A percentile compares a stretch with the other conserved stretches of the same genome.
phyloP scores from a whole-genome alignment of 2,797 vertebrate genomes.

The Champsocephalus esox region DNA sequence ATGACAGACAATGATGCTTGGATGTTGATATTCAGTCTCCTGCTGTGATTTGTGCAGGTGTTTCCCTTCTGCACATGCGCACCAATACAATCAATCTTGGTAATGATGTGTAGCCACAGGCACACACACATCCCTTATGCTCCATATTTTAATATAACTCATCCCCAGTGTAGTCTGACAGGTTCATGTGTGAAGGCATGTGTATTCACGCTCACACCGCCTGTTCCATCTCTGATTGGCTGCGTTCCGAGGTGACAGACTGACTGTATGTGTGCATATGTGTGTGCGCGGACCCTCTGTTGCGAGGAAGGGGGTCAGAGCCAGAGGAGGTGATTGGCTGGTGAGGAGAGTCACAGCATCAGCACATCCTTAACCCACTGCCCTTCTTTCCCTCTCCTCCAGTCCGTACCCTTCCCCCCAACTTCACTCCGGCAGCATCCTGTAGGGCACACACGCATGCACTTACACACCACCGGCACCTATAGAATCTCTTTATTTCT shows the following conservation, averaged over 20 bases:
- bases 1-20: constrained; percentile 3
- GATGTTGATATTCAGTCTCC: constrained; percentile 4
- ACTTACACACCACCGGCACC: neutral
- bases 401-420: constrained; percentile 23
- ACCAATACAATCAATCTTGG: neutral
- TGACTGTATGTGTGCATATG: constrained; percentile 13
- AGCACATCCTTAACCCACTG: constrained; percentile 82
- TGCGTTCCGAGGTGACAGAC: constrained; percentile 40
- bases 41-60: constrained; percentile 49
- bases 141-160: neutral
- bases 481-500: constrained; percentile 17
- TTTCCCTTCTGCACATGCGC: constrained; percentile 14
- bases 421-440: constrained; percentile 47
- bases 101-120: neutral
- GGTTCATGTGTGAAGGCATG: constrained; percentile 24
- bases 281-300: constrained; percentile 45
- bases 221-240: constrained; percentile 25
- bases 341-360: constrained; percentile 68
- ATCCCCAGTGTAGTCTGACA: constrained; percentile 1
- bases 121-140: neutral
- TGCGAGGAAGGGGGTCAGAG: constrained; percentile 55
- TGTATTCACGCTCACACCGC: constrained; percentile 15
- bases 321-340: constrained; percentile 67
- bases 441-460: constrained; percentile 17
- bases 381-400: constrained; percentile 72